Base-by-base conservation (phyloP, 2,888 invertebrate genomes). In the Malthinus flaveolus region DNA sequence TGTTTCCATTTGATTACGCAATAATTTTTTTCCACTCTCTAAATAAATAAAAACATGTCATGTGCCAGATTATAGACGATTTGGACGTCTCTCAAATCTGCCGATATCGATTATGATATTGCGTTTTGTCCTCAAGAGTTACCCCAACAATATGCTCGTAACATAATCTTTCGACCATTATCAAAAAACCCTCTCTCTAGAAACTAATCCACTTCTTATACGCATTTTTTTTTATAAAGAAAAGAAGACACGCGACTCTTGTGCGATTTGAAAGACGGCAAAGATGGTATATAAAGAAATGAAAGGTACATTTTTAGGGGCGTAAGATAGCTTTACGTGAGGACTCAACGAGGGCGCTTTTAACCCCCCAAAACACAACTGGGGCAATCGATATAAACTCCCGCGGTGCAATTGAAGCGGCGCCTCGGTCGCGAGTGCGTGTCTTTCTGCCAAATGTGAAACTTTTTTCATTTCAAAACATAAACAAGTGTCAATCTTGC, bases 331-430 rank as follows among this genome's bases (percentile, higher is more conserved):
- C 65, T 71, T 71, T 70, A 68, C 70, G 70, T 70, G 72, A 71
- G 67, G 70, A 69, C 71, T 69, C 70, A 70, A 65, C 66, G 71
- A 69, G 71, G 72, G 73, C 72, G 70, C 71, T 70, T 66, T 68
- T 23, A 23, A 80, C 79, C 79, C 79, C 79, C 23, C 23, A 23
- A 23, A 23, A 23, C 80, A 81, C 83, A 84, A 84, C 84, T 84
- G 83, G 84, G 84, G 82, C 84, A 84, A 85, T 85, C 84, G 84
- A 85, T 85, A 84, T 73, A 75, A 72, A 69, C 69, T 70, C 72
- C 75, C 75, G 74, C 71, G 72, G 72, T 73, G 73, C 71, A 70
- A 68, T 72, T 69, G 66, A 67, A 68, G 66, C 64, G 69, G 65
- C 69, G 68, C 68, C 67, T 63, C 63, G 60, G 62, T 78, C 79